Base-by-base conservation (phyloP, 2,797 vertebrate species). In the Rhabdomys pumilio region DNA sequence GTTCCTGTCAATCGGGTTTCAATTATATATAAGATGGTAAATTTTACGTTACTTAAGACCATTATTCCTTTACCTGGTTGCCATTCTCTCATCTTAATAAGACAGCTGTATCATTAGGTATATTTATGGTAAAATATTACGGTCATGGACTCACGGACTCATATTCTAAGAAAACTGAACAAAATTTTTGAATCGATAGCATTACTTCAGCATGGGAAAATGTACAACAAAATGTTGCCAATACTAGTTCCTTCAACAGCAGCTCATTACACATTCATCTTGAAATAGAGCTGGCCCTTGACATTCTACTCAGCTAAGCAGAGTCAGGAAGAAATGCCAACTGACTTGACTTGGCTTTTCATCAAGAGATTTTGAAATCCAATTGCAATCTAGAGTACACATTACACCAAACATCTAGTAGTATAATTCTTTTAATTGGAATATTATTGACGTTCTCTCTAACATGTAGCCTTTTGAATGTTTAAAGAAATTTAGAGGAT, bases 391-490 rank as follows among this genome's bases (percentile, higher is more conserved):
- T 88, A 92, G 19, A 95, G 5, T 89, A 14, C 59, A 13, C 8
- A 50, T 7, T 3, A 38, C 73, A 80, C 47, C 94, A 93, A 96
- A 95, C 2, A 94, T 67, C 57, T n/a, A 94, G 82, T 80, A 34
- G 31, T 84, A 14, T 59, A 73, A 79, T 59, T 96, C 82, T 61
- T 61, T 76, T 83, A 94, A 82, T 63, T 89, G n/a, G 93, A 61
- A 29, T n/a, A 41, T 44, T 94, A 10, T 84, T 96, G 75, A 72
- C 53, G 72, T 91, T 91, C 3, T 4, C 17, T 92, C 4, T 92
- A 72, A 59, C 53, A 92, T 69, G 72, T 0, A 87, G 50, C 19
- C 38, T 84, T 59, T 95, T 90, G 57, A 91, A 90, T 61, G 47
- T 47, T 86, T 84, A 57, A 91, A 50, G 19, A 92, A 79, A 95